Conservation (phyloP, 2,797 vertebrate species). For the Oreortyx pictus region DNA sequence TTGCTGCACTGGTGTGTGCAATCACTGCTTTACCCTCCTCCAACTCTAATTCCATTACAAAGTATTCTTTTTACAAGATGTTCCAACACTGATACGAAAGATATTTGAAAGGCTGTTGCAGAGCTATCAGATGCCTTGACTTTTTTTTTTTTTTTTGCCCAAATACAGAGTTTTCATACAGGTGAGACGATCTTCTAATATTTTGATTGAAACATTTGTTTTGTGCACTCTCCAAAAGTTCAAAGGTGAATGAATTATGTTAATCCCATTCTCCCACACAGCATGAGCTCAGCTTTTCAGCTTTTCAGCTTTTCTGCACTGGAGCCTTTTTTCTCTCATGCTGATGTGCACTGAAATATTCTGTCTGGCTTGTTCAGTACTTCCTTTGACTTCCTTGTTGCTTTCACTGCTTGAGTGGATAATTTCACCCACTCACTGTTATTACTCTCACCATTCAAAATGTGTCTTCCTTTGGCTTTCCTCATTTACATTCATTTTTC, state of each 20-base stretch:
- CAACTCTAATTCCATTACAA: conserved; percentile 12
- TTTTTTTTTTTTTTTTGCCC: conserved; percentile 3
- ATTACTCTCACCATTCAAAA: not conserved
- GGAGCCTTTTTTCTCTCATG: not conserved
- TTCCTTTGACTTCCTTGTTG: conserved; percentile 22
- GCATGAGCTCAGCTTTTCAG: conserved; percentile 33
- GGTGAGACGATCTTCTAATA: conserved; percentile 1
- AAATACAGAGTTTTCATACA: conserved; percentile 22
- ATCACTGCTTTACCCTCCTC: not conserved
- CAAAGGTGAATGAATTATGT: conserved; percentile 47
- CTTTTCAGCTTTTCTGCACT: conserved; percentile 48
- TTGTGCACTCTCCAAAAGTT: conserved; percentile 11
- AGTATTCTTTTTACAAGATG: not conserved
- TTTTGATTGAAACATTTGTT: conserved; percentile 28
- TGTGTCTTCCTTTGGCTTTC: not conserved
- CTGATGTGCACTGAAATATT: conserved; percentile 41
- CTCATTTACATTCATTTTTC: not conserved
- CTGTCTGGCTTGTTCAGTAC: conserved; percentile 12
- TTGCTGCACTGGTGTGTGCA: conserved; percentile 11
- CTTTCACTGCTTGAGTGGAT: not conserved
- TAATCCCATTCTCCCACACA: conserved; percentile 43
- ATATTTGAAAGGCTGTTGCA: conserved; percentile 13
- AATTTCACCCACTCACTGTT: conserved; percentile 5
- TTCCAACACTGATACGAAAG: not conserved
- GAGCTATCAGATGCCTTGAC: not conserved